phyloP scores from a whole-genome alignment of 2,888 invertebrate genomes.

The Aporophyla nigra region DNA sequence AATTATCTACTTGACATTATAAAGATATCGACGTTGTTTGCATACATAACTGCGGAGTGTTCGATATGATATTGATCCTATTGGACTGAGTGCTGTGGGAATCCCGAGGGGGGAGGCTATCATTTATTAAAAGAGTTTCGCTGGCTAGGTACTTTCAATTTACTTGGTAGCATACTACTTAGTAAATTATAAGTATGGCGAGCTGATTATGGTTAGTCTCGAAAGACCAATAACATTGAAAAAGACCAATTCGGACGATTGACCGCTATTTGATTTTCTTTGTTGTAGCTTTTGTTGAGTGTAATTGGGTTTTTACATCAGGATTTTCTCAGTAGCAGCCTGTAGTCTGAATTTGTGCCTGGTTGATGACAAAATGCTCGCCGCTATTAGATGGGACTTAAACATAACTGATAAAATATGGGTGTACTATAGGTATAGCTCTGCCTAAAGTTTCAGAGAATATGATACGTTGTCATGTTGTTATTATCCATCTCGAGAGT shows the following conservation, averaged over 20 bases:
- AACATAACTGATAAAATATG: too few species aligned
- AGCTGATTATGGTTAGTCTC: not conserved
- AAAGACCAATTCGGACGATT: not conserved
- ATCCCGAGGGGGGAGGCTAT: slow-evolving; percentile 49
- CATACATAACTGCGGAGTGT: slow-evolving; percentile 11
- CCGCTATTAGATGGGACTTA: too few species aligned
- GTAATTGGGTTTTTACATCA: too few species aligned
- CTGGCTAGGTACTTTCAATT: slow-evolving; percentile 1
- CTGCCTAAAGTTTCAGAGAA: too few species aligned
- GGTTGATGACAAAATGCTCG: too few species aligned
- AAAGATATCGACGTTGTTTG: slow-evolving; percentile 27
- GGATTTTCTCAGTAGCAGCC: too few species aligned
- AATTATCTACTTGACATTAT: not conserved
- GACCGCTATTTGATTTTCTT: not conserved
- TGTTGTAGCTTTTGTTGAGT: too few species aligned
- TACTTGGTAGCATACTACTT: not conserved
- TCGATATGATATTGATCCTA: slow-evolving; percentile 57
- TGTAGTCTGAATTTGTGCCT: too few species aligned
- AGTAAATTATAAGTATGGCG: not conserved
- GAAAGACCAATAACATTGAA: not conserved
- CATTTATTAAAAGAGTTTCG: slow-evolving; percentile 55
- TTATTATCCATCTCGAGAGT: not conserved
- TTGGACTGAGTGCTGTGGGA: slow-evolving; percentile 53
- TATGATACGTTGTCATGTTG: too few species aligned
- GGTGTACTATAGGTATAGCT: too few species aligned